Base-by-base conservation (phyloP, 1,140 invertebrate genomes). In the Drosophila saltans region DNA sequence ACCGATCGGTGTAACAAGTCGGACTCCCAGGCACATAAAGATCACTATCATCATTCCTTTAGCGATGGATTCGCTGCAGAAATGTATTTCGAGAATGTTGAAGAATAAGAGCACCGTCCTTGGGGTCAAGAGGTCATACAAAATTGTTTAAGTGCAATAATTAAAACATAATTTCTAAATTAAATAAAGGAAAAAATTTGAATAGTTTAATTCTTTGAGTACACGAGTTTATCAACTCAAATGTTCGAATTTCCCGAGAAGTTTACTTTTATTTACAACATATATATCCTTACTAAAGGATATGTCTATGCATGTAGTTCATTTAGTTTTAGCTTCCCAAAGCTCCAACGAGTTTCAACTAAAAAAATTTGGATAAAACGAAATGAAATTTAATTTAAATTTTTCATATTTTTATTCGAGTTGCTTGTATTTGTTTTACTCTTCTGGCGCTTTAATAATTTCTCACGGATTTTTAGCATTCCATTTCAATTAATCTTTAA, bases 21-120 rank as follows among this genome's bases (percentile, higher is more conserved):
- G 21, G 24, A 64, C n/a, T 9, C 28, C 9, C 64, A 55, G 28
- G 0, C 66, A 9, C 43, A 10, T 9, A 41, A 61, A 7, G 24
- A 65, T 16, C n/a, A 21, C 1, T 66, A 43, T 2, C 76, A 68
- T 59, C 68, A 66, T 8, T 65, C 66, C 24, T 77, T 82, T 28
- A 72, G 65, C 6, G 83, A 86, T 28, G 76, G 81, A 40, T 88
- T 83, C 11, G 64, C 78, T 39, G 77, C 83, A 2, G 82, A 81
- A 2, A 40, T 86, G 61, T 86, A 66, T n/a, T 81, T 75, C 8
- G 64, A 68, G 36, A 48, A 72, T 11, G 56, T 59, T 5, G 67
- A 69, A 0, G 57, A 79, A 7, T 80, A n/a, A 70, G 3, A 2
- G 41, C 9, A 24, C 6, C 3, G 24, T 11, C n/a, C 26, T 24